Percentiles rank a stretch among this genome's conserved stretches.
Conservation (phyloP, 2,888 invertebrate species). For the Eupithecia insigniata region DNA sequence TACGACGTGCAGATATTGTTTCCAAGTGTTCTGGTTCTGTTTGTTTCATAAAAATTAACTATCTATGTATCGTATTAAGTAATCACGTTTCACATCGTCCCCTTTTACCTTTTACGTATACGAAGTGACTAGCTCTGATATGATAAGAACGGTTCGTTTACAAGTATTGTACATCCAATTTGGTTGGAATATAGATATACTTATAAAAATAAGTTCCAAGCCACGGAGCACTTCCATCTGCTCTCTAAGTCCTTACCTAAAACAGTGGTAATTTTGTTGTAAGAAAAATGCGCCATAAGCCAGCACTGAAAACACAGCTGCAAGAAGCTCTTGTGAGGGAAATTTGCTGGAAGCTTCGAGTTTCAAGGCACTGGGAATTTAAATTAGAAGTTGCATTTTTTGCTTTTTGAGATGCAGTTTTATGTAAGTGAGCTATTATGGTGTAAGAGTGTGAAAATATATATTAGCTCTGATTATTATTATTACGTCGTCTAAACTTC, state of each 20-base stretch:
- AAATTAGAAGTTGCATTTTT: constrained; percentile 24
- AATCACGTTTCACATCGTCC: too few relatives aligned
- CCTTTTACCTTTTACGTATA: too few relatives aligned
- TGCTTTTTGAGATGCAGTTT: constrained; percentile 17
- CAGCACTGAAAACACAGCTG: constrained; percentile 31
- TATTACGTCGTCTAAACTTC: too few relatives aligned
- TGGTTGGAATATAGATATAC: background rate
- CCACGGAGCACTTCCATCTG: background rate
- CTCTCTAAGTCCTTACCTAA: constrained; percentile 33
- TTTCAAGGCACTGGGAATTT: constrained; percentile 27
- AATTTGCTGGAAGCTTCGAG: constrained; percentile 30
- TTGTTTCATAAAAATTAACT: too few relatives aligned
- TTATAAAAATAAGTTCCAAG: background rate
- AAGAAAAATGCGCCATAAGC: constrained; percentile 48
- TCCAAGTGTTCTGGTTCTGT: too few relatives aligned
- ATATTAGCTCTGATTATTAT: too few relatives aligned
- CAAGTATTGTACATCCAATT: too few relatives aligned
- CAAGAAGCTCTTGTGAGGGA: constrained; percentile 29
- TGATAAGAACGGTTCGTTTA: too few relatives aligned
- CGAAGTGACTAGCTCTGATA: too few relatives aligned
- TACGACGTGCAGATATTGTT: too few relatives aligned
- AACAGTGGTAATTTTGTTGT: constrained; percentile 46
- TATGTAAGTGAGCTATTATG: background rate
- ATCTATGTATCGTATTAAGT: too few relatives aligned
- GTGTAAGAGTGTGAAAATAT: background rate